Evolutionary conservation across 1,140 invertebrate genomes (phyloP).

Genomic region (Drosophila punjabiensis): DNA sequence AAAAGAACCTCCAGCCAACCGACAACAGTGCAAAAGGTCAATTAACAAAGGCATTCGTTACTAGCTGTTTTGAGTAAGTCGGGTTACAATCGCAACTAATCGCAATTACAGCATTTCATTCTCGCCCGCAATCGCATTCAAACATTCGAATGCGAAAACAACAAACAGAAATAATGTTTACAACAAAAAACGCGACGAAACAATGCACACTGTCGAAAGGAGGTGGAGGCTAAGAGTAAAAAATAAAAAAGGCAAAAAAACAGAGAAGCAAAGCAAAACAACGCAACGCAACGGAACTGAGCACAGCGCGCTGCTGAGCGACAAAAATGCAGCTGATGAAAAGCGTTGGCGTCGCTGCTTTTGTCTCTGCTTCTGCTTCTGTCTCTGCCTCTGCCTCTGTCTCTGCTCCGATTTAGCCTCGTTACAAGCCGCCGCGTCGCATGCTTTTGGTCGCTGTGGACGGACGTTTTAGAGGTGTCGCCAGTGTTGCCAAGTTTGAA

Average conservation of each 20-base stretch:
- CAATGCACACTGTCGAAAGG: slow-evolving; percentile 76
- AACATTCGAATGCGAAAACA: slow-evolving; percentile 56
- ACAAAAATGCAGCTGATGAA: slow-evolving; percentile 65
- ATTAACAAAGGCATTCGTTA: slow-evolving; percentile 20
- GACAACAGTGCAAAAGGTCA: slow-evolving; percentile 20
- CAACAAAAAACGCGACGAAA: slow-evolving; percentile 68
- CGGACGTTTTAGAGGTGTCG: slow-evolving; percentile 34
- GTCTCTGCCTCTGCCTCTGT: neutral
- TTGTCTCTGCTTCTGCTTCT: slow-evolving; percentile 2
- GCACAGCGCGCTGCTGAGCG: slow-evolving; percentile 35
- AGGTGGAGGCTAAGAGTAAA: slow-evolving; percentile 82
- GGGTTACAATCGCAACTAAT: slow-evolving; percentile 32
- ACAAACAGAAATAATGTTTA: slow-evolving; percentile 62
- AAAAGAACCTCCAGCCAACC: neutral
- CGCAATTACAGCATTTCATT: slow-evolving; percentile 44
- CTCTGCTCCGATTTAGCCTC: slow-evolving; percentile 74
- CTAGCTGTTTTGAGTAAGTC: slow-evolving; percentile 14
- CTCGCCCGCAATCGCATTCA: slow-evolving; percentile 45
- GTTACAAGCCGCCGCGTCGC: slow-evolving; percentile 60
- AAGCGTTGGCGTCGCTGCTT: slow-evolving; percentile 47
- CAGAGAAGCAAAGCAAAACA: slow-evolving; percentile 20
- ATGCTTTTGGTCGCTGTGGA: slow-evolving; percentile 11
- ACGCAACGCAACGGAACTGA: slow-evolving; percentile 40
- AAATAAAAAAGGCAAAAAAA: slow-evolving; percentile 59
- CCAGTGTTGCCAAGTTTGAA: slow-evolving; percentile 27